phyloP scores from a whole-genome alignment of 2,113 vertebrate species.

The Gallinago paraguaiae region DNA sequence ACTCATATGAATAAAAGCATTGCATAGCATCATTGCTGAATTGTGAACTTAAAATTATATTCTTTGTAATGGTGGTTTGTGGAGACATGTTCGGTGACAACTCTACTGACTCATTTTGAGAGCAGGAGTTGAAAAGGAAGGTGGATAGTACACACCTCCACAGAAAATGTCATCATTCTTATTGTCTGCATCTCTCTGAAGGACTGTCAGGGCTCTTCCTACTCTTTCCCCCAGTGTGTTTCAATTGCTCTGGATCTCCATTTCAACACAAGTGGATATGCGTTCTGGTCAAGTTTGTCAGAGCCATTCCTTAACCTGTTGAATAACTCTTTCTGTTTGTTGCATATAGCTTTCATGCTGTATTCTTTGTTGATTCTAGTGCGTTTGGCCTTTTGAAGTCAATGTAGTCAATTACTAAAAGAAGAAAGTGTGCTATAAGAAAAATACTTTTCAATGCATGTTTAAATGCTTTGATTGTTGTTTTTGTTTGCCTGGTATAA shows the following conservation, averaged over 20 bases:
- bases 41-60: not conserved
- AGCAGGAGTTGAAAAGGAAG: not conserved
- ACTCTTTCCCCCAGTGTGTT: not conserved
- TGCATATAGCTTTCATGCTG: not conserved
- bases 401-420: not conserved
- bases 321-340: not conserved
- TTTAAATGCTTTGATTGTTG: not conserved
- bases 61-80: not conserved
- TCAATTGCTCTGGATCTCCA: not conserved
- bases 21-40: not conserved
- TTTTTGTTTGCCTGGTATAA: not conserved
- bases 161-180: not conserved
- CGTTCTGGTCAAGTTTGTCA: not conserved
- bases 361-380: not conserved
- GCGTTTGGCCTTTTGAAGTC: not conserved
- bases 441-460: not conserved
- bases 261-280: not conserved
- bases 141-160: not conserved
- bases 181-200: not conserved
- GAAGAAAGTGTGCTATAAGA: not conserved
- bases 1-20: not conserved
- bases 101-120: not conserved
- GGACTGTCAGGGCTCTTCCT: not conserved
- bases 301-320: not conserved
- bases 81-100: not conserved